Evolutionary conservation across 92 coral and sea anemone species (phyloP).

Genomic region (Bergia puertoricense): DNA sequence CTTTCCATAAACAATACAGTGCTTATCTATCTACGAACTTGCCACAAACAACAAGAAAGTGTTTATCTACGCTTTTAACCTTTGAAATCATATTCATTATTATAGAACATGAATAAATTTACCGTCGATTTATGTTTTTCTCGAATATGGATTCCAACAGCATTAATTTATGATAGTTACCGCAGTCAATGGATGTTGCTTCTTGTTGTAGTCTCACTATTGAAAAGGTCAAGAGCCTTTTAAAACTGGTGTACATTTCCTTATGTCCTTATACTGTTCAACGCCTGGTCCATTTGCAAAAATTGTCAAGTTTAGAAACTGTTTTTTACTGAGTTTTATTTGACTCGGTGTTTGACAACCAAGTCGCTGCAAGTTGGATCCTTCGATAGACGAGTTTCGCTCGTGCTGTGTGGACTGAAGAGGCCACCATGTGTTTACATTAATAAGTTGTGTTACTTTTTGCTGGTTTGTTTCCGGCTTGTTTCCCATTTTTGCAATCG

Average conservation of each 20-base stretch:
- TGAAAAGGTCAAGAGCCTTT: slow-evolving; percentile 13
- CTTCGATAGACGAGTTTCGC: too few species aligned
- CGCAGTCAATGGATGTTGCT: neutral
- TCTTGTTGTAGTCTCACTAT: neutral
- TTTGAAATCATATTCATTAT: neutral
- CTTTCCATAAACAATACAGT: neutral
- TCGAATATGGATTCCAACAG: too few species aligned
- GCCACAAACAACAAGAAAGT: neutral
- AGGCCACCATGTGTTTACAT: too few species aligned
- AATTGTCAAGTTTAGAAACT: neutral
- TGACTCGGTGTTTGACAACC: too few species aligned
- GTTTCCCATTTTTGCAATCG: neutral
- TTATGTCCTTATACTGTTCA: neutral
- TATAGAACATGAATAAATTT: neutral
- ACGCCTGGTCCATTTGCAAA: neutral
- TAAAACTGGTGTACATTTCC: neutral
- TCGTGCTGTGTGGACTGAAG: too few species aligned
- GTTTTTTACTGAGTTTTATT: too few species aligned
- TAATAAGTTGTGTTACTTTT: too few species aligned
- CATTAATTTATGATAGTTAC: neutral
- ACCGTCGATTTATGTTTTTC: neutral
- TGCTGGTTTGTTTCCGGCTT: neutral
- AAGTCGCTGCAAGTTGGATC: too few species aligned
- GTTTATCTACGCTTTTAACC: neutral
- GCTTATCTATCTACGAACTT: neutral